Percentiles rank a stretch among this genome's conserved stretches.
Evolutionary conservation across 35 echinoderm and acorn worm species (phyloP).

Genomic region (Apostichopus japonicus): DNA sequence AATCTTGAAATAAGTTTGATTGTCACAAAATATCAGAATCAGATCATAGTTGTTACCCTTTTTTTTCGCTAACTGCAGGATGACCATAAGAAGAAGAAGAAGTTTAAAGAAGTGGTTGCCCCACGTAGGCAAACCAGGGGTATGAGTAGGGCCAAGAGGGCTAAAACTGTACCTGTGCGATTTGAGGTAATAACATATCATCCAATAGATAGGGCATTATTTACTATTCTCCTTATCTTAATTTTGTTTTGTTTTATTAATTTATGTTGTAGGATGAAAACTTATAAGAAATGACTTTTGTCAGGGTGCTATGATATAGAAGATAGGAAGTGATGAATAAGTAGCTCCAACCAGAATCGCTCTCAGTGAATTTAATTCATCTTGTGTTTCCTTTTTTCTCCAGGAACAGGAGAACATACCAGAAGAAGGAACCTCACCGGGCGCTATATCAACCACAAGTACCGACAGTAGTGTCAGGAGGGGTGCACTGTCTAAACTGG

Average conservation of each 20-base stretch:
- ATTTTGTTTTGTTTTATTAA: too few species aligned
- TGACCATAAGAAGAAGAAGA: constrained; percentile 11
- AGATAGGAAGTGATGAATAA: too few species aligned
- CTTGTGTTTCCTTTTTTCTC: background rate
- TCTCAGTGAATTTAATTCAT: background rate
- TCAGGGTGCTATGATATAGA: too few species aligned
- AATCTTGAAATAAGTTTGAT: too few species aligned
- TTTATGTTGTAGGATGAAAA: too few species aligned
- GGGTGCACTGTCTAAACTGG: constrained; percentile 77
- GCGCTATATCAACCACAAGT: constrained; percentile 28
- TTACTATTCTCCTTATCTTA: too few species aligned
- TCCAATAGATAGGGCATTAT: too few species aligned
- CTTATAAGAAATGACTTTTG: too few species aligned
- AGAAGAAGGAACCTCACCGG: constrained; percentile 24
- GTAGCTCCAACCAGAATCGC: background rate
- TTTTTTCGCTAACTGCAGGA: background rate
- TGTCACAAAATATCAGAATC: too few species aligned
- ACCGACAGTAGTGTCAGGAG: constrained; percentile 53
- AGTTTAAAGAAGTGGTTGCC: background rate
- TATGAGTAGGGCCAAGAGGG: constrained; percentile 42
- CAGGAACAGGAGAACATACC: constrained; percentile 75
- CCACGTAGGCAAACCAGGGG: background rate
- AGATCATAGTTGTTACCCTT: too few species aligned
- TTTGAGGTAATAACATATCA: constrained; percentile 9
- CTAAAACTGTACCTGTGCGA: constrained; percentile 28